phyloP scores from a whole-genome alignment of 2,797 vertebrate species.

The Cynopterus sphinx region DNA sequence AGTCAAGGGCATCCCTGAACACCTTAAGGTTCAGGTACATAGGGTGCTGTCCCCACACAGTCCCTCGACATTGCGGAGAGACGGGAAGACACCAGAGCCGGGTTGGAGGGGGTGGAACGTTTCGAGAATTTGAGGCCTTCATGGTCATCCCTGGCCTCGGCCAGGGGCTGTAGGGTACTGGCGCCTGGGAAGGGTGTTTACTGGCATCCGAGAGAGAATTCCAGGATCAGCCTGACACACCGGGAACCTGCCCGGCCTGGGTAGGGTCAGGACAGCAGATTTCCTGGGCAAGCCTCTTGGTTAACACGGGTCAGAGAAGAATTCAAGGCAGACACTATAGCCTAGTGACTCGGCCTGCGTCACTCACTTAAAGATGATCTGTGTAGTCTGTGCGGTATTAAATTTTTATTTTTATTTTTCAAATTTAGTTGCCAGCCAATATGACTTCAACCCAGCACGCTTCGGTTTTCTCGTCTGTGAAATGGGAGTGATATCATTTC shows the following conservation, averaged over 20 bases:
- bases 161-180: background rate
- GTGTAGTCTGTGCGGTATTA: background rate
- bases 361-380: background rate
- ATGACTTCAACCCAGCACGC: background rate
- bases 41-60: fast-evolving
- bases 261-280: background rate
- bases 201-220: background rate
- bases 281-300: no score
- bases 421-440: background rate
- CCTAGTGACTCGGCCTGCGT: background rate
- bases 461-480: background rate
- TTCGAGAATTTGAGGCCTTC: background rate
- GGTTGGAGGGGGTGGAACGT: fast-evolving
- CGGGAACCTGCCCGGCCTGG: background rate
- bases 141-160: background rate
- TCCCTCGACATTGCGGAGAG: background rate
- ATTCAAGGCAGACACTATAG: background rate
- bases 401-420: background rate
- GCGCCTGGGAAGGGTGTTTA: fast-evolving
- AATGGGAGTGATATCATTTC: fast-evolving
- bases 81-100: background rate
- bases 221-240: background rate
- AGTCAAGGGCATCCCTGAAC: background rate
- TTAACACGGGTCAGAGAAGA: background rate
- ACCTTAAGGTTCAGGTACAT: background rate